phyloP scores from a whole-genome alignment of 2,797 vertebrate genomes.

The Mergus octosetaceus region DNA sequence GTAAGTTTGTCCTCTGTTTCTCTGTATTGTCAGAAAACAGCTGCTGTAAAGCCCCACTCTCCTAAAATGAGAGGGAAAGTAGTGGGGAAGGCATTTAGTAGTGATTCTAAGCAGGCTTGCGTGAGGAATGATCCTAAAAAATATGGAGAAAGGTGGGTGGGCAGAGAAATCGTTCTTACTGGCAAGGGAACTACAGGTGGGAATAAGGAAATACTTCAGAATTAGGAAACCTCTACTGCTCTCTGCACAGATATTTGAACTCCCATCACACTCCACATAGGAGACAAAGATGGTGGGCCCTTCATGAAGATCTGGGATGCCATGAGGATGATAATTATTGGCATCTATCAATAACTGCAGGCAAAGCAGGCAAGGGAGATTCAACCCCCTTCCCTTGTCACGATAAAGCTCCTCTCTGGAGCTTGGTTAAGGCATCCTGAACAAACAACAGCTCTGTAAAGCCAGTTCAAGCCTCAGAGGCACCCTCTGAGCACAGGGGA shows the following conservation, averaged over 20 bases:
- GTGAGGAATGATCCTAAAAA: neutral
- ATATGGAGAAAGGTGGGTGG: neutral
- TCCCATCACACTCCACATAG: neutral
- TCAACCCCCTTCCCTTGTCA: neutral
- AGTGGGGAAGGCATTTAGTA: neutral
- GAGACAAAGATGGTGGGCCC: neutral
- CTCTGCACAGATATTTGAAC: neutral
- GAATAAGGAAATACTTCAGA: neutral
- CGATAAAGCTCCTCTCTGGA: neutral
- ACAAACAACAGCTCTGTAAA: neutral
- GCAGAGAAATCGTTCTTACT: neutral
- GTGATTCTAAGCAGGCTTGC: neutral
- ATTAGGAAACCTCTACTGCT: neutral
- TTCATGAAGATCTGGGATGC: neutral
- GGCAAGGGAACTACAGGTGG: neutral
- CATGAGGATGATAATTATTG: neutral
- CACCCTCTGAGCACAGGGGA: neutral
- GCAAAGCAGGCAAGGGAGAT: neutral
- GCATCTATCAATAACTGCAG: neutral
- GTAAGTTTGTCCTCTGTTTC: neutral
- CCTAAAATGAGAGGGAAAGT: neutral
- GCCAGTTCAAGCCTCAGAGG: neutral
- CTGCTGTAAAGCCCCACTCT: neutral
- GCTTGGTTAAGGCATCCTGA: fast-evolving
- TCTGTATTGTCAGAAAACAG: neutral